Conservation (phyloP, 2,113 vertebrate species). For the Baryphthengus martii region DNA sequence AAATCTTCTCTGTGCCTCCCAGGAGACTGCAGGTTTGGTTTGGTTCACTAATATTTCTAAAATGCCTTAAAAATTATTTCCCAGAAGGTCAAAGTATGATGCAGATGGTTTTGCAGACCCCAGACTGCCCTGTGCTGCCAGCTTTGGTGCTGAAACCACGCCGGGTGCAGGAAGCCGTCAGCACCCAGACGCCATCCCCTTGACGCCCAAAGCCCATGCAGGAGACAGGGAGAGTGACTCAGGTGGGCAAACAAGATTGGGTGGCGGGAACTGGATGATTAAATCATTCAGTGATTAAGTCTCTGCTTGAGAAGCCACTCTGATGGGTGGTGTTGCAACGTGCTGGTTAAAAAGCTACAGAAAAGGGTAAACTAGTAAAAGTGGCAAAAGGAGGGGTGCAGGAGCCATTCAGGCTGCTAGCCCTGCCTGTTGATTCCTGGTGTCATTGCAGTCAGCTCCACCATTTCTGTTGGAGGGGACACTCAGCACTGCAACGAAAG, state of each 20-base stretch:
- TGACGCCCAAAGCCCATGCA: background rate
- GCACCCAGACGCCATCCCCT: background rate
- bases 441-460: background rate
- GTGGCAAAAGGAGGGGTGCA: background rate
- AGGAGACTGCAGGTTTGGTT: background rate
- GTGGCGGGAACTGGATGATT: background rate
- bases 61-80: background rate
- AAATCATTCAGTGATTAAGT: background rate
- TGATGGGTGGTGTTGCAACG: background rate
- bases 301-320: background rate
- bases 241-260: background rate
- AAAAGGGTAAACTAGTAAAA: background rate
- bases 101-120: background rate
- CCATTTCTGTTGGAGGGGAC: background rate
- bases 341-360: background rate
- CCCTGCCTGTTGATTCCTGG: background rate
- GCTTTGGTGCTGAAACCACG: fast-evolving
- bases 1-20: background rate
- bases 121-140: background rate
- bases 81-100: background rate
- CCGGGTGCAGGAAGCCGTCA: fast-evolving
- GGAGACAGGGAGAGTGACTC: background rate
- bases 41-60: background rate
- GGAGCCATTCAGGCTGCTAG: fast-evolving
- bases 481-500: background rate